These are phyloP conservation scores for Ptiloglossa arizonensis DNA, from an alignment of 1,140 invertebrate species.

Conservation along the genomic window DNA sequence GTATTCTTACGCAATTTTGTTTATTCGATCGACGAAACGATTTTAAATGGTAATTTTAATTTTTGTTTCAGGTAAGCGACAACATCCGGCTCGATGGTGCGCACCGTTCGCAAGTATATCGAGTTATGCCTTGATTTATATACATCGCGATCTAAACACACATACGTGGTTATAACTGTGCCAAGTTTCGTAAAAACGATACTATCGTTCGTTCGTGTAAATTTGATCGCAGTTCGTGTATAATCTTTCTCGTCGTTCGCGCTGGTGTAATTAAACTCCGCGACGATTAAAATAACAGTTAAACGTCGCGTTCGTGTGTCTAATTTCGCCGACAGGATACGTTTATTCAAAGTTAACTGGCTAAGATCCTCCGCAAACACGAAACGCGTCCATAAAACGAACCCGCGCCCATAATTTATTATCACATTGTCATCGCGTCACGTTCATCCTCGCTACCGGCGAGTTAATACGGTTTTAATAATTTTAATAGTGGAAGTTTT, in stretches of 20 bases:
- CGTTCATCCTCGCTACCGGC: background rate
- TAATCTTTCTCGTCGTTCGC: too few relatives aligned
- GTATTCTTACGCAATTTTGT: background rate
- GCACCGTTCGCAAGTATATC: background rate
- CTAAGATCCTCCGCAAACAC: background rate
- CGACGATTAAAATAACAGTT: background rate
- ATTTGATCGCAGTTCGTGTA: too few relatives aligned
- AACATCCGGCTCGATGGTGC: background rate
- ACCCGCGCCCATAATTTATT: background rate
- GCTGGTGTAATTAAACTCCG: background rate
- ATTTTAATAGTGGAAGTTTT: conserved; percentile 18
- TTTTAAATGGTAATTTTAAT: background rate
- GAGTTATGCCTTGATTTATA: background rate
- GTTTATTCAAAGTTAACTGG: conserved; percentile 9
- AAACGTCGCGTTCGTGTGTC: background rate
- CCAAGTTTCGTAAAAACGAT: too few relatives aligned
- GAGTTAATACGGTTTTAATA: conserved; percentile 14
- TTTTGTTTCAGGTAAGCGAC: conserved; percentile 38
- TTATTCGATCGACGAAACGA: too few relatives aligned
- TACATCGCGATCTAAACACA: too few relatives aligned
- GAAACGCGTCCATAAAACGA: background rate
- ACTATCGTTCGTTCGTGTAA: too few relatives aligned
- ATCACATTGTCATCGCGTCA: background rate
- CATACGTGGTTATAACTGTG: too few relatives aligned
- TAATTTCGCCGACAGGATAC: background rate